Percentiles rank a stretch among this genome's conserved stretches.
Evolutionary conservation across 1,140 invertebrate species (phyloP).

Genomic region (Augochlora pura): DNA sequence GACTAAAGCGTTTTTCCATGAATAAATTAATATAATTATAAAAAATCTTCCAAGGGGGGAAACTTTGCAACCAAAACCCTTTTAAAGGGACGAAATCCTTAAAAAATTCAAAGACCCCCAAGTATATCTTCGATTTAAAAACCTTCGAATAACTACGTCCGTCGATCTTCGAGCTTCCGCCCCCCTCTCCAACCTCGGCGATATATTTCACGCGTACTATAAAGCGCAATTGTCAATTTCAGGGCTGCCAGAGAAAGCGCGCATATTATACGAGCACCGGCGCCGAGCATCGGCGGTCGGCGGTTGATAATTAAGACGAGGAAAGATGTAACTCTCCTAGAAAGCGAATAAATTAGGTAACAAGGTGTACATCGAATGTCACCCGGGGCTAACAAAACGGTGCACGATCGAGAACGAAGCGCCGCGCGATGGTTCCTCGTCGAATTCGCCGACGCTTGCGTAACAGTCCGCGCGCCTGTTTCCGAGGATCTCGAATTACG

Average conservation of each 20-base stretch:
- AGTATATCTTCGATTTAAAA: too few species aligned
- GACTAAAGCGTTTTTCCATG: too few species aligned
- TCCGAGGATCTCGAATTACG: neutral
- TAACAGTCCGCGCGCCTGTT: neutral
- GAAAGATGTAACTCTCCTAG: neutral
- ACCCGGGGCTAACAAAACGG: neutral
- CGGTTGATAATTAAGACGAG: neutral
- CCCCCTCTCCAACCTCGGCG: too few species aligned
- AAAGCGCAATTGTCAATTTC: neutral
- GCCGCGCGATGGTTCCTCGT: neutral
- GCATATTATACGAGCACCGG: neutral
- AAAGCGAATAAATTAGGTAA: slow-evolving; percentile 16
- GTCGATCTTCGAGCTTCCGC: too few species aligned
- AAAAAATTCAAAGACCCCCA: too few species aligned
- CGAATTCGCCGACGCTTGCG: neutral
- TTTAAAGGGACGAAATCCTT: too few species aligned
- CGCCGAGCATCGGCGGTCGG: neutral
- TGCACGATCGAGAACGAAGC: neutral
- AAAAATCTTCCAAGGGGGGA: too few species aligned
- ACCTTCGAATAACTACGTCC: too few species aligned
- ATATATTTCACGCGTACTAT: too few species aligned
- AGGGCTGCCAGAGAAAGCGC: neutral
- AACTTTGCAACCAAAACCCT: too few species aligned
- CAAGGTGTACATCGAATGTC: neutral
- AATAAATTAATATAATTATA: too few species aligned